These are phyloP conservation scores for Oryzias sinensis DNA, from an alignment of 2,797 vertebrate genomes.

Conservation along the genomic window DNA sequence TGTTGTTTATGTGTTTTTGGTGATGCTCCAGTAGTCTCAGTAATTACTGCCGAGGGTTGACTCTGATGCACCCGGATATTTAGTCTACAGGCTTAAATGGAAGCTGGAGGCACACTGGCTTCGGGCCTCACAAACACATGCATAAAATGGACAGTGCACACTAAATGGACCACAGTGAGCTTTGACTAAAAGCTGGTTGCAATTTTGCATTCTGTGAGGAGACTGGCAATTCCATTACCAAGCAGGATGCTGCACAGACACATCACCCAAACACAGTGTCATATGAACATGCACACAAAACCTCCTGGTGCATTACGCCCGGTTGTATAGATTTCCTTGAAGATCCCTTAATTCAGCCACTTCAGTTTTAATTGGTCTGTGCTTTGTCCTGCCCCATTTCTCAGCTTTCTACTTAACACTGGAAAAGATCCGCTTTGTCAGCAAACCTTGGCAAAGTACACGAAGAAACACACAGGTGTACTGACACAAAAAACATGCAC, in stretches of 20 bases:
- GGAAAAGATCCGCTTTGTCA: conserved; percentile 45
- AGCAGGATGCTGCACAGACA: conserved; percentile 20
- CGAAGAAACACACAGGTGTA: conserved; percentile 11
- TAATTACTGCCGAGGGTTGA: conserved; percentile 66
- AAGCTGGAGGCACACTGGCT: conserved; percentile 18
- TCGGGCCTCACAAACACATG: conserved; percentile 9
- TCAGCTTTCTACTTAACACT: conserved; percentile 52
- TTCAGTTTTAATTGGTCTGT: conserved; percentile 68
- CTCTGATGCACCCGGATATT: conserved; percentile 55
- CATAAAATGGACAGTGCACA: neutral
- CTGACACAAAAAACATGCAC: conserved; percentile 6
- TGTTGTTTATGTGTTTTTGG: conserved; percentile 27
- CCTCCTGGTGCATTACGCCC: conserved; percentile 26
- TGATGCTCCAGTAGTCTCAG: conserved; percentile 53
- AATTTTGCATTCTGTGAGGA: conserved; percentile 21
- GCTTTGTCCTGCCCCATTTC: conserved; percentile 52
- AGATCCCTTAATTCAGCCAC: conserved; percentile 65
- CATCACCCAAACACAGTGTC: conserved; percentile 2
- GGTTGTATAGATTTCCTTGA: conserved; percentile 58
- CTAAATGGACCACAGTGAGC: conserved; percentile 16
- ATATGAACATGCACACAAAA: conserved; percentile 14
- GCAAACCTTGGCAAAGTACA: conserved; percentile 44
- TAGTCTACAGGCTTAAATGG: conserved; percentile 48
- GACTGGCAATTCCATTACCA: conserved; percentile 23
- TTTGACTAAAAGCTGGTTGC: conserved; percentile 37